A percentile compares a stretch with the other conserved stretches of the same genome.
Evolutionary conservation across 2,113 vertebrate species (phyloP).

Genomic region (Tapirus terrestris): DNA sequence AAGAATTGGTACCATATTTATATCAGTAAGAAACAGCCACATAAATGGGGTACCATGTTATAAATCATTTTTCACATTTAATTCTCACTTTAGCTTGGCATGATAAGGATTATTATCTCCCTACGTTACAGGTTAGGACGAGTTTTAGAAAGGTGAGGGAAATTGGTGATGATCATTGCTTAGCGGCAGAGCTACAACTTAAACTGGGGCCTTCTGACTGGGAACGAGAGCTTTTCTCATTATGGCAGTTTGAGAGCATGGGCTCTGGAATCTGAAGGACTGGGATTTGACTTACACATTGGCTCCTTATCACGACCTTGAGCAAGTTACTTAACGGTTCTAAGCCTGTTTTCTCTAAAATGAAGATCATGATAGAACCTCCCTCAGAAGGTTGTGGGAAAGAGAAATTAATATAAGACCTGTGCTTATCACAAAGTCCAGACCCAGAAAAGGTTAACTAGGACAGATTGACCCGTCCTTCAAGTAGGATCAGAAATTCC

Average conservation of each 20-base stretch:
- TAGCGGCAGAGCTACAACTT: neutral
- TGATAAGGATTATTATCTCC: neutral
- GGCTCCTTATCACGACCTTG: neutral
- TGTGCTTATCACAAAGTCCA: neutral
- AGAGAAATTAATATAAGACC: neutral
- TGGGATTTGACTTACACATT: neutral
- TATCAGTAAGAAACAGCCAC: neutral
- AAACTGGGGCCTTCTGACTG: neutral
- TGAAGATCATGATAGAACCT: neutral
- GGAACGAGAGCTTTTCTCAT: neutral
- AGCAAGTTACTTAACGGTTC: neutral
- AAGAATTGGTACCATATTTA: neutral
- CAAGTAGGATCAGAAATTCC: neutral
- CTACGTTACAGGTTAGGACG: neutral
- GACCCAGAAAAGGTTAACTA: neutral
- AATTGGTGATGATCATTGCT: neutral
- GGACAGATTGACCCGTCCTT: neutral
- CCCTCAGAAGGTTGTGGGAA: neutral
- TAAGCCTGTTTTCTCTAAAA: constrained; percentile 18
- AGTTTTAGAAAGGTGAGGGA: neutral
- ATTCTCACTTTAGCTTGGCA: neutral
- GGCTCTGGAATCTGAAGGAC: neutral
- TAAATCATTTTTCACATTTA: neutral
- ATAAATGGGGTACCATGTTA: neutral
- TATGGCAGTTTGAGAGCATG: neutral